Evolutionary conservation across 1,140 invertebrate species (phyloP), one percentile per base, ranked within the genome.

Genomic region (Hylaeus volcanicus): DNA sequence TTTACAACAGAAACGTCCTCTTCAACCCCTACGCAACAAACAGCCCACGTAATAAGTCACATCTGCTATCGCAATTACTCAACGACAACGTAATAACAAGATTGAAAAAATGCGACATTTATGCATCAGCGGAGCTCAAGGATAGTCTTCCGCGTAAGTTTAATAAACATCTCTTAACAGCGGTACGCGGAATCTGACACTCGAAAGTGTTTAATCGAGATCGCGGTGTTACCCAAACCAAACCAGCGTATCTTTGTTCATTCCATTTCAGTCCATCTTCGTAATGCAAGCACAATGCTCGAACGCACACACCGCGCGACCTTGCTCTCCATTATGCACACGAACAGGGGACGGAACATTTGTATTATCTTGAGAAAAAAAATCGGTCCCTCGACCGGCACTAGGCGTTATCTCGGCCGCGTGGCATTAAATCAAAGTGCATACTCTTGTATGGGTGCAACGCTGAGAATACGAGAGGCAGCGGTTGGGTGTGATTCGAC

Each of bases 401-500:
- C 26, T 61, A 45, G 26, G 45, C 71, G 66, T 80, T 84, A 86
- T 88, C 86, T 81, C 81, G 63, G 5, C 53, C 58, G 61, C 61
- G 71, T 48, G n/a, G 85, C 76, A 84, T 85, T 85, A 83, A 85
- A 88, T 86, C 85, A 76, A 78, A 70, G 78, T 84, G 79, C 81
- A 74, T 69, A 73, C 75, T 73, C 81, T 65, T 73, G 81, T 82
- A 82, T 82, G 51, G 76, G 70, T 79, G 69, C 72, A 80, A 71
- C 56, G 58, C 37, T 53, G 15, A n/a, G 74, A 70, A 72, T 73
- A 79, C 68, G 65, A 65, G 65, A 65, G 74, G 66, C 74, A 64
- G 66, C 66, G 60, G 74, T 73, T 78, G 81, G 81, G 79, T 76
- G 84, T 75, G 86, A 88, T 88, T 88, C 87, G 84, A 88, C 76